Evolutionary conservation across 2,113 vertebrate species (phyloP), one percentile per base, ranked within the genome.

Genomic region (Micromys minutus): DNA sequence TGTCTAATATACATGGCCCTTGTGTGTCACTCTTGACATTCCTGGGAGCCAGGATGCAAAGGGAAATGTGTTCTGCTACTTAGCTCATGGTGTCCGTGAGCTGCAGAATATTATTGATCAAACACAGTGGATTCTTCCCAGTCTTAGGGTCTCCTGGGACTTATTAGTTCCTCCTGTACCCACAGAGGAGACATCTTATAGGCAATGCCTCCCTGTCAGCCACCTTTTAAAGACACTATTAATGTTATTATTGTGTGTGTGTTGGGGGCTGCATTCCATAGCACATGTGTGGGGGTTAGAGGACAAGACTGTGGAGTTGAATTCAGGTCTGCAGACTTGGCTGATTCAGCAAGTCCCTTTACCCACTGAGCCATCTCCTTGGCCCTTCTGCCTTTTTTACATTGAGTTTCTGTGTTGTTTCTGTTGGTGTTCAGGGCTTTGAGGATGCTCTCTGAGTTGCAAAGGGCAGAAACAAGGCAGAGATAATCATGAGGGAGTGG

Each of bases 141-240:
- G 52, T 61, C 42, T 65, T 21, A 5, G 42, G 34, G 22, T 61
- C 8, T 5, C 50, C 77, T n/a, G 76, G 47, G 83, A 26, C 47
- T 2, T 13, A 79, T 72, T 7, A 17, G 61, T 34, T 59, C 36
- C 57, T 47, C 21, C 36, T 22, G 6, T 24, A 34, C 22, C 17
- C 42, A 0, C 0, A 2, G 63, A 2, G 36, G 9, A 6, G 57
- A 17, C 52, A 21, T 0, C 81, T 21, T 22, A 42, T 34, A 65
- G 42, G 39, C 26, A 31, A 15, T 42, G 22, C 39, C 26, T 84
- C 57, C 59, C 29, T 65, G 59, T 65, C 42, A 31, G 57, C 5
- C n/a, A 11, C 59, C 61, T 65, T 80, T 85, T 47, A 11, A 85
- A 85, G 29, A 65, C 34, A 47, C 34, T 34, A 22, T 5, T 50